phyloP scores from a whole-genome alignment of 2,888 invertebrate species.

The Hirtodrosophila cameraria region DNA sequence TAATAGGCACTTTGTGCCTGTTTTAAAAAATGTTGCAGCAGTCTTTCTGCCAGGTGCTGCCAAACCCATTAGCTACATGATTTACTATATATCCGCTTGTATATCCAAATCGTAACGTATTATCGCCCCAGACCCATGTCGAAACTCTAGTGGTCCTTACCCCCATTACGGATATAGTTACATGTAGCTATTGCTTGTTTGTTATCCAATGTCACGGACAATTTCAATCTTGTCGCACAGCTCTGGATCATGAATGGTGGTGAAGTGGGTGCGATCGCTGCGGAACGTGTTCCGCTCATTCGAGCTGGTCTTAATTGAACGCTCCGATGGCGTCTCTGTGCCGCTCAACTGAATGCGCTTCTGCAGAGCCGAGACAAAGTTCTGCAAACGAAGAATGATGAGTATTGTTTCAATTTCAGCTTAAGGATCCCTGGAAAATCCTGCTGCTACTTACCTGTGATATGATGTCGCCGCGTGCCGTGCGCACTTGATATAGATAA shows the following conservation, averaged over 20 bases:
- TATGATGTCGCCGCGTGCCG: slow-evolving; percentile 95
- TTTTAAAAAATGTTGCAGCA: no score
- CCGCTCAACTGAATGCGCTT: slow-evolving; percentile 88
- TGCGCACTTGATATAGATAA: slow-evolving; percentile 94
- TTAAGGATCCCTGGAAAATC: no score
- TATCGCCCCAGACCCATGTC: slow-evolving; percentile 55
- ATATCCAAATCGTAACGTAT: not conserved
- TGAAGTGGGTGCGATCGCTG: slow-evolving; percentile 90
- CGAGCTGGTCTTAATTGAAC: slow-evolving; percentile 85
- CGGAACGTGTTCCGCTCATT: slow-evolving; percentile 90
- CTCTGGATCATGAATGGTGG: slow-evolving; percentile 89
- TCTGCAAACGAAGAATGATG: slow-evolving; percentile 84
- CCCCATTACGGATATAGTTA: slow-evolving; percentile 80
- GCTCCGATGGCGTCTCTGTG: slow-evolving; percentile 86
- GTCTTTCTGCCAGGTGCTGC: slow-evolving; percentile 12
- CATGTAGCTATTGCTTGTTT: slow-evolving; percentile 83
- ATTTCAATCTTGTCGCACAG: slow-evolving; percentile 84
- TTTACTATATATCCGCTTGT: slow-evolving; percentile 23
- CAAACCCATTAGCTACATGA: slow-evolving; percentile 46
- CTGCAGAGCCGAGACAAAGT: slow-evolving; percentile 91
- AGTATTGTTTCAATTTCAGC: no score
- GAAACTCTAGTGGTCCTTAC: slow-evolving; percentile 7
- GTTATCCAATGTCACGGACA: slow-evolving; percentile 84
- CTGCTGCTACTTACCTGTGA: slow-evolving; percentile 88
- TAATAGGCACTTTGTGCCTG: not conserved